Conservation (phyloP, 2,888 invertebrate genomes). For the Cordilura impudica region DNA sequence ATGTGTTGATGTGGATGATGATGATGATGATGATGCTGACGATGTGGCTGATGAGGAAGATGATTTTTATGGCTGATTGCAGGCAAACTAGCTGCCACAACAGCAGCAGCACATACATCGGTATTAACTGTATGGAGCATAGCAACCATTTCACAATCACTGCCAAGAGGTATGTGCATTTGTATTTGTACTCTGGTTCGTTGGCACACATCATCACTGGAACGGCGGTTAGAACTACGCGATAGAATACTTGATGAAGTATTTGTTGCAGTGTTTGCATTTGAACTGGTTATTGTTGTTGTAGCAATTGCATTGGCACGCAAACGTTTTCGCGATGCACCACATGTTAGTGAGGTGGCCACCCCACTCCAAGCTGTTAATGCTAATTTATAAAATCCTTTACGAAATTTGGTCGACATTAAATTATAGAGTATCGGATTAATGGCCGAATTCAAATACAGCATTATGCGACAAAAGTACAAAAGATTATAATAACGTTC, state of each 20-base stretch:
- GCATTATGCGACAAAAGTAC: constrained; percentile 90
- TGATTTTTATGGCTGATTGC: background rate
- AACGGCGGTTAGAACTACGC: constrained; percentile 81
- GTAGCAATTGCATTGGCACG: constrained; percentile 63
- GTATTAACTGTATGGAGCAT: constrained; percentile 67
- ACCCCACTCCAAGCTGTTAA: constrained; percentile 63
- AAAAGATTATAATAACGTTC: constrained; percentile 90
- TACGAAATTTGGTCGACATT: constrained; percentile 93
- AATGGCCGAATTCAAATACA: constrained; percentile 92
- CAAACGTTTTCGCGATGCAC: constrained; percentile 30
- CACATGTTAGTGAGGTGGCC: constrained; percentile 63
- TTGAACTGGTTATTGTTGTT: constrained; percentile 80
- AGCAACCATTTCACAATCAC: constrained; percentile 71
- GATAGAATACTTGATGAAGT: constrained; percentile 81
- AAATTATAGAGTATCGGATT: constrained; percentile 95
- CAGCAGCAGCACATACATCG: constrained; percentile 21
- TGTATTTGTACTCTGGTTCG: constrained; percentile 69
- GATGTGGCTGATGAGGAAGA: background rate
- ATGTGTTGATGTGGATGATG: constrained; percentile 22
- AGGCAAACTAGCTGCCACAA: constrained; percentile 12
- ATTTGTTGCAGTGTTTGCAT: constrained; percentile 77
- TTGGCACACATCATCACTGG: constrained; percentile 74
- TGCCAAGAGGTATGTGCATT: constrained; percentile 70
- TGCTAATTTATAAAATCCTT: constrained; percentile 86
- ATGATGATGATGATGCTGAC: constrained; percentile 7